Conservation (phyloP, 1,140 invertebrate genomes). For the Harlomillsia oculata region DNA sequence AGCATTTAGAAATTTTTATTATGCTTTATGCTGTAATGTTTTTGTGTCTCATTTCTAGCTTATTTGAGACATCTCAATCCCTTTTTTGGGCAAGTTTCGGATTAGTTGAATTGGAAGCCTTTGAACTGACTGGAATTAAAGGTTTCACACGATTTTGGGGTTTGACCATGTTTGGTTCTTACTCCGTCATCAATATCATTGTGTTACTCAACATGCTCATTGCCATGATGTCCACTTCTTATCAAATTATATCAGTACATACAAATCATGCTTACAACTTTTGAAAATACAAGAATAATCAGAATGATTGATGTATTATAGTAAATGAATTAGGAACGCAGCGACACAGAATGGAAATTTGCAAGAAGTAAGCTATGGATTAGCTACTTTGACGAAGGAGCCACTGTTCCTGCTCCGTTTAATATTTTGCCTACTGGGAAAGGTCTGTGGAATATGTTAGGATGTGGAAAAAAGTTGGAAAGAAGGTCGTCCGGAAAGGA, state of each 20-base stretch:
- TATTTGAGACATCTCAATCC: conserved; percentile 88
- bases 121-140: conserved; percentile 75
- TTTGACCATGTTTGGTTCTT: conserved; percentile 75
- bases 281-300: no score
- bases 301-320: no score
- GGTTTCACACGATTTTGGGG: conserved; percentile 81
- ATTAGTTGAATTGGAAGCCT: conserved; percentile 73
- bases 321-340: conserved; percentile 56
- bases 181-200: conserved; percentile 83
- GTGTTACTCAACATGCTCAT: conserved; percentile 89
- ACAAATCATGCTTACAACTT: no score
- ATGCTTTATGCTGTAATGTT: neutral
- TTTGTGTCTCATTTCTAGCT: conserved; percentile 56
- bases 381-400: conserved; percentile 80
- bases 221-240: conserved; percentile 94
- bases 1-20: neutral
- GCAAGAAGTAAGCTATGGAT: conserved; percentile 82
- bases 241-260: conserved; percentile 79
- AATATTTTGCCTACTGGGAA: conserved; percentile 73
- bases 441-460: conserved; percentile 49
- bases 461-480: conserved; percentile 38
- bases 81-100: conserved; percentile 91
- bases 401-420: conserved; percentile 75
- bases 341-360: conserved; percentile 87
- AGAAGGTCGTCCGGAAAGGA: conserved; percentile 50